Conservation (phyloP, 2,797 vertebrate genomes). For the Danio kyathit region DNA sequence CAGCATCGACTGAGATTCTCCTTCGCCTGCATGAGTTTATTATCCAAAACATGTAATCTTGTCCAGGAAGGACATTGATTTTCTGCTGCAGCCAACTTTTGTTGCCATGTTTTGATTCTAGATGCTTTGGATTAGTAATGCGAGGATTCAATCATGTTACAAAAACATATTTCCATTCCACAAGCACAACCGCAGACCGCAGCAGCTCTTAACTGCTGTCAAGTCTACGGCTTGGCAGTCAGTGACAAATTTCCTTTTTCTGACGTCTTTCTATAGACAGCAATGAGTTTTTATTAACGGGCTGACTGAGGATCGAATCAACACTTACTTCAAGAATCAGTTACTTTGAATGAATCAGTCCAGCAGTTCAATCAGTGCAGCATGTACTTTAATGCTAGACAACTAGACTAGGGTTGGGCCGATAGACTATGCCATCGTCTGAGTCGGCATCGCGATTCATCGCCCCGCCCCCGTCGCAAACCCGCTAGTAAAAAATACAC, state of each 20-base stretch:
- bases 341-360: neutral
- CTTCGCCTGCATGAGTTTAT: neutral
- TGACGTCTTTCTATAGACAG: constrained; percentile 36
- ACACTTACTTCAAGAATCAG: neutral
- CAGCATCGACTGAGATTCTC: no score
- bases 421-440: no score
- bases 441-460: no score
- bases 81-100: neutral
- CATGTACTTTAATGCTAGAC: no score
- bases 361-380: no score
- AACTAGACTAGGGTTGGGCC: no score
- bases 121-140: constrained; percentile 4
- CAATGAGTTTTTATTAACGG: neutral
- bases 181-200: constrained; percentile 44
- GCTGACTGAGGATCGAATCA: neutral
- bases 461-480: no score
- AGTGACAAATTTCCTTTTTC: constrained; percentile 29
- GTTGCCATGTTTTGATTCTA: constrained; percentile 41
- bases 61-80: neutral
- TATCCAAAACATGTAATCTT: neutral
- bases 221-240: constrained; percentile 29
- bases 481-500: no score
- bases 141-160: constrained; percentile 41
- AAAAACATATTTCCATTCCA: constrained; percentile 55
- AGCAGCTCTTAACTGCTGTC: constrained; percentile 45